Evolutionary conservation across 2,888 invertebrate species (phyloP).

Genomic region (Toxonevra muliebris): DNA sequence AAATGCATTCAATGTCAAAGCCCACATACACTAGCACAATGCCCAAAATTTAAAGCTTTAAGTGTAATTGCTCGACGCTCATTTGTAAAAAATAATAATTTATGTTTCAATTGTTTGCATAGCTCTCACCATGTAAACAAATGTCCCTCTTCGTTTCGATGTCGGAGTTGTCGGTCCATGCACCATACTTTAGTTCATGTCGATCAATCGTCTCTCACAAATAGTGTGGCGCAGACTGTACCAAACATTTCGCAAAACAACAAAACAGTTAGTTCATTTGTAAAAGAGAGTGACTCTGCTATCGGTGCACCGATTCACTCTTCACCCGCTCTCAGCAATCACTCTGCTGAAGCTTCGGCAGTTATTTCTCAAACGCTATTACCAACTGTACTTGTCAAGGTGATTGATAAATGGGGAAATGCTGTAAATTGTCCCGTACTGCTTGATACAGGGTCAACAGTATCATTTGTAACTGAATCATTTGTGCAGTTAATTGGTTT

Average conservation of each 20-base stretch:
- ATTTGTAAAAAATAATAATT: conserved; percentile 8
- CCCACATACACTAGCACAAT: no score
- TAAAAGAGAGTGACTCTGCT: no score
- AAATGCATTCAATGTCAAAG: no score
- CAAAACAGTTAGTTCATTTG: no score
- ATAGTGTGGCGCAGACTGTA: no score
- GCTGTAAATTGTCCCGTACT: conserved; percentile 17
- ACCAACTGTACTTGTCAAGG: conserved; percentile 3
- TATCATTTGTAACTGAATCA: conserved; percentile 28
- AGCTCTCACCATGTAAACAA: conserved; percentile 2
- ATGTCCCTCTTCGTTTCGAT: conserved; percentile 6
- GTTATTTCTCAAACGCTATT: background rate
- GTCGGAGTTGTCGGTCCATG: conserved; percentile 1
- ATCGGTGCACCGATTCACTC: no score
- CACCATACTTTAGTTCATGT: conserved; percentile 3
- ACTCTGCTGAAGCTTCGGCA: no score
- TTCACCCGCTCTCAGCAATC: no score
- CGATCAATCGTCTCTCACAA: background rate
- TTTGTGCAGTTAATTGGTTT: conserved; percentile 24
- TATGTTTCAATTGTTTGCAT: conserved; percentile 19
- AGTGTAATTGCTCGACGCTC: no score
- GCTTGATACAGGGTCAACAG: conserved; percentile 26
- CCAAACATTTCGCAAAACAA: no score
- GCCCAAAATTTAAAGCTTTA: no score
- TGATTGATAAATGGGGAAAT: background rate